phyloP scores from a whole-genome alignment of 1,140 invertebrate genomes.

The Streblospio benedicti region DNA sequence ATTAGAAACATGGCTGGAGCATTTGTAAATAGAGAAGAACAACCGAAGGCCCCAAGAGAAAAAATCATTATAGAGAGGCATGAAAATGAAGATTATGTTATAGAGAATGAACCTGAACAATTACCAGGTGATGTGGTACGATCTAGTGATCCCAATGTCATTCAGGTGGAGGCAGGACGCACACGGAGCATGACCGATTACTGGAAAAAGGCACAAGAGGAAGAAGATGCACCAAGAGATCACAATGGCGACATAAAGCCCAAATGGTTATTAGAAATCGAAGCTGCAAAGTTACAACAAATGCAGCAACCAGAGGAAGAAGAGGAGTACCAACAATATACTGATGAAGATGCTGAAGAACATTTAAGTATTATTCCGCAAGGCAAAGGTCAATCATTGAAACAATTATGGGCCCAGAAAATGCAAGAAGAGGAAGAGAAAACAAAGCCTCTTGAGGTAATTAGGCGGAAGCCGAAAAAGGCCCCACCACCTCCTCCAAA shows the following conservation, averaged over 20 bases:
- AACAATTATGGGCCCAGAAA: not conserved
- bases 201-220: not conserved
- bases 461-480: not conserved
- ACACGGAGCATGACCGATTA: not conserved
- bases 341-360: not conserved
- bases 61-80: constrained; percentile 1
- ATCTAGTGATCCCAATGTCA: not conserved
- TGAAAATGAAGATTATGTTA: not conserved
- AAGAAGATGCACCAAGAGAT: not conserved
- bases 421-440: not conserved
- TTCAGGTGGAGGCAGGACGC: not conserved
- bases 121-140: constrained; percentile 3
- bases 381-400: not conserved
- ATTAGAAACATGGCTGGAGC: not conserved
- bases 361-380: not conserved
- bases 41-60: not conserved
- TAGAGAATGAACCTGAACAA: constrained; percentile 11
- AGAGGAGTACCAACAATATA: not conserved
- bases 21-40: not conserved
- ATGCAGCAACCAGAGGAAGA: not conserved
- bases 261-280: not conserved
- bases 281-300: not conserved
- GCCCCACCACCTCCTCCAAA: not conserved
- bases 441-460: constrained; percentile 2
- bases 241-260: constrained; percentile 4